These are phyloP conservation scores for Mamestra brassicae DNA, from an alignment of 2,888 invertebrate genomes.

Conservation along the genomic window DNA sequence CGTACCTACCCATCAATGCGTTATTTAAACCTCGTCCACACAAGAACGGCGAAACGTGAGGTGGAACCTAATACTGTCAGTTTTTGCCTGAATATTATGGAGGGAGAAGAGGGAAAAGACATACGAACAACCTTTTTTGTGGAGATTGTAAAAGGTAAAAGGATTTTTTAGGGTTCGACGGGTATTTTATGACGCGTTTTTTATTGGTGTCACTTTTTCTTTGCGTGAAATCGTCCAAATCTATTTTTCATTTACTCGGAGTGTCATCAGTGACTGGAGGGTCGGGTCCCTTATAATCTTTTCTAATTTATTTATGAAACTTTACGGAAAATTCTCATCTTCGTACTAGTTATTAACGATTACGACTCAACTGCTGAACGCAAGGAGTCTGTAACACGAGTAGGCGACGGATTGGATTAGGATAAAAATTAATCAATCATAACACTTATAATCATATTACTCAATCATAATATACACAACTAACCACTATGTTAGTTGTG, in stretches of 20 bases:
- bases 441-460: no score
- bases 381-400: not conserved
- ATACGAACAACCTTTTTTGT: constrained; percentile 65
- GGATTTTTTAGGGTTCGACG: constrained; percentile 62
- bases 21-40: constrained; percentile 67
- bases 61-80: constrained; percentile 72
- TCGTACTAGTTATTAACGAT: not conserved
- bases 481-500: no score
- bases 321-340: constrained; percentile 17
- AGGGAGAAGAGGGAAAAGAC: constrained; percentile 51
- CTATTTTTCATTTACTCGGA: constrained; percentile 62
- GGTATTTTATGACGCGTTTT: constrained; percentile 65
- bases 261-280: constrained; percentile 47
- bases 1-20: constrained; percentile 59
- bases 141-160: constrained; percentile 64
- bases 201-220: constrained; percentile 63
- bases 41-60: constrained; percentile 70
- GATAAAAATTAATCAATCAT: no score
- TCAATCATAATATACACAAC: no score
- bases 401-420: not conserved
- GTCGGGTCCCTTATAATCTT: constrained; percentile 46
- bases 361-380: not conserved
- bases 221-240: constrained; percentile 54
- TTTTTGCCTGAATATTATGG: constrained; percentile 66
- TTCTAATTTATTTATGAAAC: constrained; percentile 46